Evolutionary conservation across 2,113 vertebrate genomes (phyloP).

Genomic region (Chunga burmeisteri): DNA sequence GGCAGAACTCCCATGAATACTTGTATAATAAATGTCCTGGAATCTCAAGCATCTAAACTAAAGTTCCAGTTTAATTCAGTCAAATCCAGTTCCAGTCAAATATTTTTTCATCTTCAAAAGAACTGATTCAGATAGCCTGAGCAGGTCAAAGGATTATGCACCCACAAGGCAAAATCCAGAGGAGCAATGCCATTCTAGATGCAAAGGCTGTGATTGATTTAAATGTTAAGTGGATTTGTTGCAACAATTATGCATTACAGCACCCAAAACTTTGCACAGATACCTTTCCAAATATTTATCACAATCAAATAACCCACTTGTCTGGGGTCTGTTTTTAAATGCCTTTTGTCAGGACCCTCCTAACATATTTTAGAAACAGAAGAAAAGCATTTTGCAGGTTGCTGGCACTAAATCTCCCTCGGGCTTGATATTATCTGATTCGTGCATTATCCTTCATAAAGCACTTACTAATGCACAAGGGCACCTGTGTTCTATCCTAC

Average conservation of each 20-base stretch:
- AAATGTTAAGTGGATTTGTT: neutral
- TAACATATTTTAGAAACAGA: neutral
- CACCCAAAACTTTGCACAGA: neutral
- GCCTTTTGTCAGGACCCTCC: neutral
- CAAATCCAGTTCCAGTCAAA: neutral
- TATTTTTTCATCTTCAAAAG: neutral
- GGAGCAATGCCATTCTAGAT: neutral
- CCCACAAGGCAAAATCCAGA: neutral
- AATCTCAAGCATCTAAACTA: neutral
- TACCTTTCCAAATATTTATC: neutral
- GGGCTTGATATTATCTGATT: neutral
- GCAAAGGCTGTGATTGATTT: neutral
- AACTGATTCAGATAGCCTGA: neutral
- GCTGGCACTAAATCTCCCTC: neutral
- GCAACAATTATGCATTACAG: neutral
- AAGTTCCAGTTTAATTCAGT: neutral
- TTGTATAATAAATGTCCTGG: neutral
- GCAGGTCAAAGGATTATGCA: neutral
- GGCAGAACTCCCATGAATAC: neutral
- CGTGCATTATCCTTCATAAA: neutral
- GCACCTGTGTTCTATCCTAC: neutral
- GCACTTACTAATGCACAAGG: neutral
- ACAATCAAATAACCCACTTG: neutral
- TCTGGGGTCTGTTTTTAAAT: neutral
- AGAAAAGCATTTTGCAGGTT: neutral